Evolutionary conservation across 2,113 vertebrate genomes (phyloP).

Genomic region (Thymallus thymallus): DNA sequence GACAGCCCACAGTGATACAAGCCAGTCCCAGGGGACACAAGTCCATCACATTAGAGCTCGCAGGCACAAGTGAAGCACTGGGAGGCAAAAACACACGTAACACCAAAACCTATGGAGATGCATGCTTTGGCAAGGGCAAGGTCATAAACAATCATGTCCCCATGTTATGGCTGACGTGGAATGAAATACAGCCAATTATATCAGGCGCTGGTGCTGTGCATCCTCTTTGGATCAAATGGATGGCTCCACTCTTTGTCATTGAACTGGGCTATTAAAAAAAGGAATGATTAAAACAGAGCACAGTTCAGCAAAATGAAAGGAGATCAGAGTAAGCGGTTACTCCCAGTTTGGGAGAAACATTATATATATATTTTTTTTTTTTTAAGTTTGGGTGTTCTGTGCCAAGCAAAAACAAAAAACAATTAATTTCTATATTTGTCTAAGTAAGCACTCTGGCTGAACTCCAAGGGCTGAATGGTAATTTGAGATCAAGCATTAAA

Average conservation of each 20-base stretch:
- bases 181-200: conserved; percentile 32
- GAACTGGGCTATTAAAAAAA: neutral
- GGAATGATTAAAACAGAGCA: neutral
- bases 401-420: conserved; percentile 5
- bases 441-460: too few relatives aligned
- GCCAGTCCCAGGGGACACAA: conserved; percentile 56
- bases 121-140: conserved; percentile 41
- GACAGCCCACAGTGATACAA: conserved; percentile 67
- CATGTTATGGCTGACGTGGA: neutral
- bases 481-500: neutral
- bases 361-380: too few relatives aligned
- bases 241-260: neutral
- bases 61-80: conserved; percentile 39
- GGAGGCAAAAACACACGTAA: conserved; percentile 45
- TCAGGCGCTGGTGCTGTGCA: conserved; percentile 5
- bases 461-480: too few relatives aligned
- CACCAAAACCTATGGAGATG: conserved; percentile 34
- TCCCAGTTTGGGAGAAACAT: conserved; percentile 7
- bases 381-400: neutral
- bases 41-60: conserved; percentile 60
- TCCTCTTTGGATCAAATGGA: neutral
- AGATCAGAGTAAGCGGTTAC: conserved; percentile 13
- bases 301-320: conserved; percentile 27
- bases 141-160: conserved; percentile 45
- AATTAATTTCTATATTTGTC: neutral